Conservation (phyloP, 2,888 invertebrate species). For the Aromia moschata region DNA sequence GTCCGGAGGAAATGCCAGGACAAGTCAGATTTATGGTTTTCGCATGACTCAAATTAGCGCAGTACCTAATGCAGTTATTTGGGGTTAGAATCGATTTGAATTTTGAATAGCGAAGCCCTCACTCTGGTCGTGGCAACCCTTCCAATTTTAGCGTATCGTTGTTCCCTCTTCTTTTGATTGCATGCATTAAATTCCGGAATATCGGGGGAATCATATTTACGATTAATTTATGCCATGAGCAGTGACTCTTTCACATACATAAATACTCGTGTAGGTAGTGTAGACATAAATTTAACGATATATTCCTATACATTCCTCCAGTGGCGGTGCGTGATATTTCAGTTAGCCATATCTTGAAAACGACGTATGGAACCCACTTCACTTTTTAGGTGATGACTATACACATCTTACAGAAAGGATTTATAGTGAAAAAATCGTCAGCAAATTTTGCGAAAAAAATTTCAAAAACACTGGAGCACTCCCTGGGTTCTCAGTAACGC, state of each 20-base stretch:
- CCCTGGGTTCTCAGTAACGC: too few relatives aligned
- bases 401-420: too few relatives aligned
- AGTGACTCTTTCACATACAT: not conserved
- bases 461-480: too few relatives aligned
- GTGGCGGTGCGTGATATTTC: too few relatives aligned
- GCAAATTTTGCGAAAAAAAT: too few relatives aligned
- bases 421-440: too few relatives aligned
- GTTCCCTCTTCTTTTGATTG: not conserved
- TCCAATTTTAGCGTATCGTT: conserved; percentile 3
- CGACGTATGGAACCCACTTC: too few relatives aligned
- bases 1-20: not conserved
- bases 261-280: too few relatives aligned
- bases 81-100: conserved; percentile 10
- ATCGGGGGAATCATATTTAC: conserved; percentile 5
- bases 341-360: too few relatives aligned
- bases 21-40: conserved; percentile 5
- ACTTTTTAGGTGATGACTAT: too few relatives aligned
- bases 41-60: conserved; percentile 4
- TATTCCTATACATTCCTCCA: too few relatives aligned
- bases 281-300: too few relatives aligned
- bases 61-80: conserved; percentile 10
- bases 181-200: conserved; percentile 6
- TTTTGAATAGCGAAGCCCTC: not conserved
- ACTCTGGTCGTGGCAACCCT: not conserved
- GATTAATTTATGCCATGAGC: not conserved